Conservation (phyloP, 2,113 vertebrate genomes). For the Melanerpes formicivorus region DNA sequence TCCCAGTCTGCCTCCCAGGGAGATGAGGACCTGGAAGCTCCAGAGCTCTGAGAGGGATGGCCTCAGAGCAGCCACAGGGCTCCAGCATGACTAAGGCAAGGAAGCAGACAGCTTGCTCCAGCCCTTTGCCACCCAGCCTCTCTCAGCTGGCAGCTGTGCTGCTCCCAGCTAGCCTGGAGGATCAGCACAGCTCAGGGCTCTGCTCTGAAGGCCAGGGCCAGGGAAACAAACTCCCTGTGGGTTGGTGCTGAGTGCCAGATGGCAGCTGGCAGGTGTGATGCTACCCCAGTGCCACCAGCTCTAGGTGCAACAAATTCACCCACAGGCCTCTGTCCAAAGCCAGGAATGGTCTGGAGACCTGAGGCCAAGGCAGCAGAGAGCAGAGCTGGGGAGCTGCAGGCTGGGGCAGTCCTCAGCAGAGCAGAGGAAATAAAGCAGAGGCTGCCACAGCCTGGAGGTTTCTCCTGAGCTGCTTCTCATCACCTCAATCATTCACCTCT, state of each 20-base stretch:
- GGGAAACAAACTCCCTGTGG: background rate
- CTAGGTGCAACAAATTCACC: background rate
- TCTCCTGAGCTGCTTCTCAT: background rate
- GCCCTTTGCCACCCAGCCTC: background rate
- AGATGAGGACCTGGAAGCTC: background rate
- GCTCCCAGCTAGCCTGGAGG: background rate
- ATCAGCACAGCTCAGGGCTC: background rate
- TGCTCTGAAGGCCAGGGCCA: background rate
- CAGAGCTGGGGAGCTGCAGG: background rate
- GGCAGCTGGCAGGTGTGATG: background rate
- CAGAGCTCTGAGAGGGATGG: accelerated
- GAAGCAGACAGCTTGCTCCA: background rate
- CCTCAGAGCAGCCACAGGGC: background rate
- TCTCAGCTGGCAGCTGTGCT: background rate
- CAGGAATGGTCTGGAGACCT: background rate
- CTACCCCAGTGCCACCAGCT: background rate
- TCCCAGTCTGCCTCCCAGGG: background rate
- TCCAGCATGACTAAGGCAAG: background rate
- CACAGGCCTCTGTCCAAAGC: background rate
- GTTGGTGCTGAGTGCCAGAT: background rate
- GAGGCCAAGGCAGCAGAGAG: background rate
- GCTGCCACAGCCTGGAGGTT: background rate
- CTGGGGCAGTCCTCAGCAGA: background rate
- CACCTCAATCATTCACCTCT: background rate
- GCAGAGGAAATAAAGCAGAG: background rate